Evolutionary conservation across 2,888 invertebrate genomes (phyloP).

Genomic region (Synanthedon formicaeformis): DNA sequence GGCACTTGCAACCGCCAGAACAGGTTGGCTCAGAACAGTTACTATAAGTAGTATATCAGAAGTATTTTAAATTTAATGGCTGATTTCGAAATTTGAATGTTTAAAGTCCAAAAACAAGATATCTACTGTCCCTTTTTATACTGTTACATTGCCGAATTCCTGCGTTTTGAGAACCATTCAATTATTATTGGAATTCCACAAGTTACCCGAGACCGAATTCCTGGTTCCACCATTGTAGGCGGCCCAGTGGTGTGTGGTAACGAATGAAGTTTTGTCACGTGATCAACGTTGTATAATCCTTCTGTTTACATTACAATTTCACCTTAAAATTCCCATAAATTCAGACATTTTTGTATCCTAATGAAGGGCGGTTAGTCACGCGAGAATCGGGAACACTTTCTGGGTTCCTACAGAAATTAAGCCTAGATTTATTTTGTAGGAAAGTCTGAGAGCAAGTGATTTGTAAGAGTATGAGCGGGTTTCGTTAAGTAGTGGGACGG

Average conservation of each 20-base stretch:
- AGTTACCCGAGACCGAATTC: conserved; percentile 3
- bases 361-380: neutral
- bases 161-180: conserved; percentile 2
- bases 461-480: no score
- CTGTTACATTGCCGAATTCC: conserved; percentile 3
- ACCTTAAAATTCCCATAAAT: neutral
- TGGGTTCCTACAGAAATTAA: no score
- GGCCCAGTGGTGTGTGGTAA: neutral
- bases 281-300: neutral
- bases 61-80: no score
- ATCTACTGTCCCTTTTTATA: neutral
- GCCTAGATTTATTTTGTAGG: no score
- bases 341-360: neutral
- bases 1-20: no score
- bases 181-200: conserved; percentile 7
- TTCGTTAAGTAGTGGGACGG: no score
- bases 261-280: conserved; percentile 6
- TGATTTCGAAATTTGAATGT: no score
- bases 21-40: no score
- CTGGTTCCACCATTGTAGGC: neutral
- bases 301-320: no score
- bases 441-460: no score
- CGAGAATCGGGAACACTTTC: neutral
- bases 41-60: no score
- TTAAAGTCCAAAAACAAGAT: no score